phyloP scores from a whole-genome alignment of 2,797 vertebrate species.

The Alosa sapidissima region DNA sequence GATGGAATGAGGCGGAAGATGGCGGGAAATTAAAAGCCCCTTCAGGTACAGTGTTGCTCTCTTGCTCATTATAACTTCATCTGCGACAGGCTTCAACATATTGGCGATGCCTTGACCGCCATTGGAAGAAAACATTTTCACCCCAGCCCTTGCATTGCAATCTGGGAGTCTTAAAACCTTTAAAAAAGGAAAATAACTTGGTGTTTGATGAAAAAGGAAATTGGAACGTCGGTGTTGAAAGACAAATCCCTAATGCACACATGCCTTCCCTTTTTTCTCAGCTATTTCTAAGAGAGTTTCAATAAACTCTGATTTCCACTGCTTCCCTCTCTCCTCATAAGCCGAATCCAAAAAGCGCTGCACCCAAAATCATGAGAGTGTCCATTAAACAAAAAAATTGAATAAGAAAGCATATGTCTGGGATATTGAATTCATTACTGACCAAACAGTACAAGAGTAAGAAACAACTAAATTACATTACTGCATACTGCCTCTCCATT shows the following conservation, averaged over 20 bases:
- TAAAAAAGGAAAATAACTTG: conserved; percentile 71
- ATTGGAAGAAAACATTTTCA: conserved; percentile 66
- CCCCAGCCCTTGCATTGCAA: conserved; percentile 58
- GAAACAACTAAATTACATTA: conserved; percentile 66
- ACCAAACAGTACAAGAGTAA: conserved; percentile 64
- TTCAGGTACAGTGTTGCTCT: conserved; percentile 67
- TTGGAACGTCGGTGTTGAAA: conserved; percentile 46
- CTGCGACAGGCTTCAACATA: conserved; percentile 59
- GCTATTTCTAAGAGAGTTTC: conserved; percentile 58
- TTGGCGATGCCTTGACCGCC: conserved; percentile 56
- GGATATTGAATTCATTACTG: conserved; percentile 69
- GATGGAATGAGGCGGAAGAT: conserved; percentile 51
- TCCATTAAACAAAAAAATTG: conserved; percentile 25
- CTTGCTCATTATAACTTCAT: conserved; percentile 71
- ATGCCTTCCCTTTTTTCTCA: conserved; percentile 14
- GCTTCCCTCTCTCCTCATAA: neutral
- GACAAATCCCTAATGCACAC: conserved; percentile 43
- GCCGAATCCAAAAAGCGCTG: neutral
- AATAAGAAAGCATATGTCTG: conserved; percentile 50
- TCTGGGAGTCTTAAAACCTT: conserved; percentile 64
- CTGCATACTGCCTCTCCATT: conserved; percentile 63
- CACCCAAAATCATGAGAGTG: conserved; percentile 31
- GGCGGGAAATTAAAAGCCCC: conserved; percentile 37
- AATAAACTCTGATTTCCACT: conserved; percentile 56
- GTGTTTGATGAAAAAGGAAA: conserved; percentile 66